phyloP scores from a whole-genome alignment of 2,113 vertebrate genomes.

The Platysternon megacephalum region DNA sequence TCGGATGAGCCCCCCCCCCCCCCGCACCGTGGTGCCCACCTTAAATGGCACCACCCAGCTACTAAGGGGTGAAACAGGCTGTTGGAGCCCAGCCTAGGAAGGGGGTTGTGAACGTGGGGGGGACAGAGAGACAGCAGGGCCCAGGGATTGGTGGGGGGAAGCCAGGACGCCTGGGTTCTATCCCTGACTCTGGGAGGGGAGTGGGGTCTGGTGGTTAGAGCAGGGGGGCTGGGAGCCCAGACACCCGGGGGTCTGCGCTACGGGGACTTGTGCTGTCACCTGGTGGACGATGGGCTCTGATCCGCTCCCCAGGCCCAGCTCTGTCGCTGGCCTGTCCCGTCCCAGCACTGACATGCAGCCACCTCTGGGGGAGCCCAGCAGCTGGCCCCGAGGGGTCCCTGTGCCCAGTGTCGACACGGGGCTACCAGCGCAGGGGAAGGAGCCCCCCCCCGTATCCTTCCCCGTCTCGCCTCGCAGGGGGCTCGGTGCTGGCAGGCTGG shows the following conservation, averaged over 20 bases:
- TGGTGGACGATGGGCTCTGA: background rate
- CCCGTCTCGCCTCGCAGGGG: background rate
- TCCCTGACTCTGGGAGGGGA: background rate
- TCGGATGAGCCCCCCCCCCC: constrained; percentile 22
- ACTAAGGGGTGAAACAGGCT: background rate
- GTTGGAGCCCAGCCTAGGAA: background rate
- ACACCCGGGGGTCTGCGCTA: background rate
- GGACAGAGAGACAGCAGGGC: background rate
- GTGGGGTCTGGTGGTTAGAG: background rate
- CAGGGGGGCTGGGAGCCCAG: no score
- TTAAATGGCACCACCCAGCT: background rate
- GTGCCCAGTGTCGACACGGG: no score
- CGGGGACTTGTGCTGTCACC: background rate
- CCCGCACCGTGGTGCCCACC: background rate
- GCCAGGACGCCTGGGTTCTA: background rate
- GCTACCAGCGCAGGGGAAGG: background rate
- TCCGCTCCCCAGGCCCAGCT: no score
- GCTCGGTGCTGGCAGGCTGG: no score
- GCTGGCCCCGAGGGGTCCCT: no score
- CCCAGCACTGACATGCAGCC: background rate
- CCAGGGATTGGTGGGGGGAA: background rate
- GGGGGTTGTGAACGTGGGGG: no score
- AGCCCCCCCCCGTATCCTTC: background rate
- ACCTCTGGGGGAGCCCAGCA: background rate
- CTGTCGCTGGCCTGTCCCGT: no score